Conservation (phyloP, 2,797 vertebrate species). For the Neomorphus geoffroyi region DNA sequence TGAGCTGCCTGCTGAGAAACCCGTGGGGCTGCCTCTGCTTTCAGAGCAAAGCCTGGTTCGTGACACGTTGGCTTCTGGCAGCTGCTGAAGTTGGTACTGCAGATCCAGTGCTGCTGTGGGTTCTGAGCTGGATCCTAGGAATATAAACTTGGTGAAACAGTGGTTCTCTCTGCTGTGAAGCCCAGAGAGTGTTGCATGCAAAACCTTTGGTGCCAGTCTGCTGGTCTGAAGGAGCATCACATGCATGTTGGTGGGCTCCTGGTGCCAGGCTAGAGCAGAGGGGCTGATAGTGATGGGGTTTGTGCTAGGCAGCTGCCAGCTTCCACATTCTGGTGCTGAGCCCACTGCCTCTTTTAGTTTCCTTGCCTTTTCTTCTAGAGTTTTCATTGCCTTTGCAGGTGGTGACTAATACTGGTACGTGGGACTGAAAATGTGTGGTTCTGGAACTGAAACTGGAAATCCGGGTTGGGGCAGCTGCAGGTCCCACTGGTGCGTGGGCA, state of each 20-base stretch:
- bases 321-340: not conserved
- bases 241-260: too few species aligned
- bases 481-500: not conserved
- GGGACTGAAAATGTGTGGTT: not conserved
- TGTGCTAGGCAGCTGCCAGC: not conserved
- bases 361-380: not conserved
- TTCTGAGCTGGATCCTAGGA: not conserved
- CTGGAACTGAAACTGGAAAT: not conserved
- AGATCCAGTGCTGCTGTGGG: not conserved
- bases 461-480: not conserved
- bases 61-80: not conserved
- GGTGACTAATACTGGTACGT: not conserved
- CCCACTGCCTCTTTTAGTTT: not conserved
- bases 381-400: not conserved
- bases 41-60: too few species aligned
- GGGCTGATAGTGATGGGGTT: accelerated
- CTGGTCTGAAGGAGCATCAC: not conserved
- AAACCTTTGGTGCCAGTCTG: not conserved
- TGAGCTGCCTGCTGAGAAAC: not conserved
- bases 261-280: not conserved
- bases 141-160: too few species aligned
- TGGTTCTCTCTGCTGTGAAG: accelerated
- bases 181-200: not conserved
- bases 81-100: not conserved
- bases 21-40: not conserved